A percentile compares a stretch with the other conserved stretches of the same genome.
Evolutionary conservation across 2,797 vertebrate species (phyloP).

Genomic region (Neostethus bicornis): DNA sequence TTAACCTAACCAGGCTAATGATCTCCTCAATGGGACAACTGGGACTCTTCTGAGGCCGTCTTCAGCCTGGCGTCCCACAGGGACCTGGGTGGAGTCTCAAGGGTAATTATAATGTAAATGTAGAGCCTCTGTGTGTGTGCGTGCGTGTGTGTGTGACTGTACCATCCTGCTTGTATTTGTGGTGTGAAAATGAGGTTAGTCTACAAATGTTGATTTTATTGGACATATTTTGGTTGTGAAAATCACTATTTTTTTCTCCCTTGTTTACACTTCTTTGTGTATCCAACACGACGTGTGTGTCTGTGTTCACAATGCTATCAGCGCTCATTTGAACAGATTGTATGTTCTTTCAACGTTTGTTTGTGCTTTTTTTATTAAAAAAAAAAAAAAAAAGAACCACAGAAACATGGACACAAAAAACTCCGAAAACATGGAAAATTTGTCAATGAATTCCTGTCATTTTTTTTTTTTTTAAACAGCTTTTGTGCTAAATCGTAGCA

Average conservation of each 20-base stretch:
- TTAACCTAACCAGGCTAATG: constrained; percentile 77
- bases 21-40: constrained; percentile 78
- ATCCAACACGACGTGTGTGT: background rate
- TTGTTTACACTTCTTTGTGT: background rate
- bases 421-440: background rate
- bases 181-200: constrained; percentile 58
- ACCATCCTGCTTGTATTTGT: constrained; percentile 14
- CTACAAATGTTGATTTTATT: constrained; percentile 34
- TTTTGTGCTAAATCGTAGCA: background rate
- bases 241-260: background rate
- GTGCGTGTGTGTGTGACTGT: constrained; percentile 19
- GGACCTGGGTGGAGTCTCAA: constrained; percentile 65
- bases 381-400: background rate
- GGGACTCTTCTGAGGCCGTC: constrained; percentile 74
- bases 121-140: constrained; percentile 43
- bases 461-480: background rate
- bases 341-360: background rate
- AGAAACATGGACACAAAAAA: background rate
- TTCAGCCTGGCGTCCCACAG: constrained; percentile 70
- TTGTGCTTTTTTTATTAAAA: background rate
- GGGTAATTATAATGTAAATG: constrained; percentile 78
- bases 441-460: too few species aligned
- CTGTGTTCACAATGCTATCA: background rate
- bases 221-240: constrained; percentile 25
- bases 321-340: constrained; percentile 8